These are phyloP conservation scores for Heliconius melpomene DNA, from an alignment of 1,140 invertebrate genomes.

Conservation along the genomic window DNA sequence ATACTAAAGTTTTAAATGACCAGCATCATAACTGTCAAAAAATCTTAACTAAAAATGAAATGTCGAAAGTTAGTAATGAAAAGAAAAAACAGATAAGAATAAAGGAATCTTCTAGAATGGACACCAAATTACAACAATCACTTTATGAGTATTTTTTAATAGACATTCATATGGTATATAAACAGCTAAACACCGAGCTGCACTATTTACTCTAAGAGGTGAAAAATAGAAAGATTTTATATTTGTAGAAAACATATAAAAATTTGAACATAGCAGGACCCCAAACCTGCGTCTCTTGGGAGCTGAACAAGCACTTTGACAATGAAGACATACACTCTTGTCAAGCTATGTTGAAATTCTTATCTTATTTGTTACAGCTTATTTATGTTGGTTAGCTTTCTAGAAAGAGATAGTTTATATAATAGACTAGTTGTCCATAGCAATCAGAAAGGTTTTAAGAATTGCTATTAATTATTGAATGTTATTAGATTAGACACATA, in stretches of 20 bases:
- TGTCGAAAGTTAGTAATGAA: background rate
- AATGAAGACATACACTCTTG: no score
- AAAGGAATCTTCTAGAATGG: background rate
- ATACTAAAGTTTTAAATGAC: background rate
- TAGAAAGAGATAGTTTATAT: background rate
- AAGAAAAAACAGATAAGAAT: background rate
- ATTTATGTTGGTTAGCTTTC: no score
- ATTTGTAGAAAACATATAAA: no score
- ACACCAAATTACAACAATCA: slow-evolving; percentile 2
- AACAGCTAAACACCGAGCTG: background rate
- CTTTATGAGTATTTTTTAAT: background rate
- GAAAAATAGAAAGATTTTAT: slow-evolving; percentile 5
- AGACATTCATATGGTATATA: background rate
- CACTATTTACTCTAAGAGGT: background rate
- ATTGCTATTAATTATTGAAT: background rate
- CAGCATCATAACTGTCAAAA: slow-evolving; percentile 6
- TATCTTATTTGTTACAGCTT: no score
- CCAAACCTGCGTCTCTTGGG: no score
- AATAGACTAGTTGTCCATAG: background rate
- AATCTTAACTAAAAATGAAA: background rate
- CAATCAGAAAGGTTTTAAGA: background rate
- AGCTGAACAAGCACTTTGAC: no score
- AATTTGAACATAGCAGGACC: no score
- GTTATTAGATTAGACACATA: background rate
- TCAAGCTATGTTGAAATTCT: no score